Conservation (phyloP, 2,888 invertebrate species). For the Escarpia spicata region DNA sequence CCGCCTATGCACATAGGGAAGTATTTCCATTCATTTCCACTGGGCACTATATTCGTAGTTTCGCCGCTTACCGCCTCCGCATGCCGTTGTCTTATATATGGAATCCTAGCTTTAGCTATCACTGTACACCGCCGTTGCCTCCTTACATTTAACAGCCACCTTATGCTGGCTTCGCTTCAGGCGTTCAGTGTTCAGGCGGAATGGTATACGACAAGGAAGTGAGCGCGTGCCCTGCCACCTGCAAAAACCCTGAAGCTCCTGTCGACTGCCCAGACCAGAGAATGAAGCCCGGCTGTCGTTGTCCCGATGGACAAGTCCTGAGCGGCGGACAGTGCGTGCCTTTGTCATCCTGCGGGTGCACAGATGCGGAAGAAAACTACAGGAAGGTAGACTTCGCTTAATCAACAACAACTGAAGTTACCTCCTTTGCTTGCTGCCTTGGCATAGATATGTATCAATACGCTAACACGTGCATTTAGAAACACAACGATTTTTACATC, state of each 20-base stretch:
- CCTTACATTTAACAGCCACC: neutral
- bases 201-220: neutral
- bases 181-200: neutral
- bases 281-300: neutral
- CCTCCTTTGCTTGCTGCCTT: too few species aligned
- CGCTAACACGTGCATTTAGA: too few species aligned
- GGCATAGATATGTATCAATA: too few species aligned
- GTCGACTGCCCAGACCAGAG: neutral
- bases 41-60: too few species aligned
- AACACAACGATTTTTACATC: too few species aligned
- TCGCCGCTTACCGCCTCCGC: too few species aligned
- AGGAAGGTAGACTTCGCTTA: neutral
- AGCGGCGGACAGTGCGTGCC: slow-evolving; percentile 22
- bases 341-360: neutral
- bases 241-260: neutral
- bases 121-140: too few species aligned
- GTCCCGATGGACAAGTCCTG: neutral
- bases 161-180: neutral
- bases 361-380: neutral
- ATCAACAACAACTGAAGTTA: too few species aligned
- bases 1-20: too few species aligned
- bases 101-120: too few species aligned
- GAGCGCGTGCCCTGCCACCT: slow-evolving; percentile 17
- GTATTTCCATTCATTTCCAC: too few species aligned
- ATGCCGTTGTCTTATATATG: too few species aligned